Base-by-base conservation (phyloP, 2,113 vertebrate species). In the Trematomus loennbergii region DNA sequence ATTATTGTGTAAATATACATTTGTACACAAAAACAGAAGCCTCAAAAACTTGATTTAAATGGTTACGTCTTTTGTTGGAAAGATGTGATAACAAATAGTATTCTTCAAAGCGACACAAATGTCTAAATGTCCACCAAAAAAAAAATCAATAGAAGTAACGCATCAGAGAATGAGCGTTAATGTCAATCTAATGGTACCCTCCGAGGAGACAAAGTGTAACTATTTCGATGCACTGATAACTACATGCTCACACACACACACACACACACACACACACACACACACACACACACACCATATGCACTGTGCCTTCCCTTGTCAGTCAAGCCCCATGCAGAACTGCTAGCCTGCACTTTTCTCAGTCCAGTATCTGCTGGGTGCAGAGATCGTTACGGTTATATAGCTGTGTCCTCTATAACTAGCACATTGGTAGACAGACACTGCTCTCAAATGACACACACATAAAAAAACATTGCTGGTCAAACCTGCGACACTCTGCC, bases 311-410 rank as follows among this genome's bases (percentile, higher is more conserved):
- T 80, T 25, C 65, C 71, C 40, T 84, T 25, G 84, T 74, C 73
- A 84, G 68, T 71, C 55, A 65, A 61, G 48, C 70, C 59, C 59
- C 80, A 77, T 40, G 45, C 83, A 70, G 84, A 54, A 70, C 59
- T 79, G 63, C 87, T 87, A 87, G 82, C 68, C 73, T 76, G 72
- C 67, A 77, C 78, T 89, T 79, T 85, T 82, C 79, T 63, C 77
- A 45, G 68, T 83, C 53, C 69, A 66, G 81, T 81, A 73, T 83
- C 81, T 86, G 75, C 86, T 87, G 78, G 74, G 86, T 88, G 66
- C 36, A 84, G 78, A 50, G 72, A 79, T 72, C 78, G 55, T 65
- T 74, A 54, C 11, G 22, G 66, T 81, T 66, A 70, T 83, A 82
- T 91, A 82, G 88, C 78, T 59, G 45, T 43, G 16, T 81, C 36